phyloP scores from a whole-genome alignment of 92 coral and sea anemone species.

The Nematostella vectensis region DNA sequence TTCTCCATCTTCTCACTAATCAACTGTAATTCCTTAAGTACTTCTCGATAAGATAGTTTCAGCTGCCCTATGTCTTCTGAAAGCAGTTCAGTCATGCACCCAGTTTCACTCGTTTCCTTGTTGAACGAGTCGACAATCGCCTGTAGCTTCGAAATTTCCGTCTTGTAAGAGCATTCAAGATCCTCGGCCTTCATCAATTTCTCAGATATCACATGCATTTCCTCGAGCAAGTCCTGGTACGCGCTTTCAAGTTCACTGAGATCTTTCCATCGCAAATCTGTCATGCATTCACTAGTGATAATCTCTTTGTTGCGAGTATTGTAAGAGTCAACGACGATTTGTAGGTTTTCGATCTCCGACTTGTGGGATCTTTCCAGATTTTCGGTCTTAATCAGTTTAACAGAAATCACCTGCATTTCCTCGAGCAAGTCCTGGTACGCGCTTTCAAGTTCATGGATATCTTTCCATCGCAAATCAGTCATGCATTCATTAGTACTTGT shows the following conservation, averaged over 20 bases:
- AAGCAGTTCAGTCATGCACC: slow-evolving; percentile 37
- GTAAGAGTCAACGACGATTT: not conserved
- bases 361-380: slow-evolving; percentile 21
- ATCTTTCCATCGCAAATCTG: not conserved
- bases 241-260: slow-evolving; percentile 40
- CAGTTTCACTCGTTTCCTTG: slow-evolving; percentile 22
- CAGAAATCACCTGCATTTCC: slow-evolving; percentile 16
- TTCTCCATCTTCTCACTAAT: not conserved
- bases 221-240: slow-evolving; percentile 34
- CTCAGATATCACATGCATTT: slow-evolving; percentile 13
- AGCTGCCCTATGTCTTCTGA: slow-evolving; percentile 19
- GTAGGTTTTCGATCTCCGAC: not conserved
- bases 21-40: not conserved
- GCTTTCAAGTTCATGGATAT: slow-evolving; percentile 40
- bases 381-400: no score
- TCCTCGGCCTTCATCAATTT: slow-evolving; percentile 1
- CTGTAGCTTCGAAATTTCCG: not conserved
- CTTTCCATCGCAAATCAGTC: slow-evolving; percentile 54
- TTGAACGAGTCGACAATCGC: not conserved
- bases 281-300: not conserved
- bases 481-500: slow-evolving; percentile 42
- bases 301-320: no score
- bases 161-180: not conserved
- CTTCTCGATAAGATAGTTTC: slow-evolving; percentile 17
- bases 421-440: slow-evolving; percentile 41